Evolutionary conservation across 1,140 invertebrate genomes (phyloP), one percentile per base, ranked within the genome.

Genomic region (Apis dorsata): DNA sequence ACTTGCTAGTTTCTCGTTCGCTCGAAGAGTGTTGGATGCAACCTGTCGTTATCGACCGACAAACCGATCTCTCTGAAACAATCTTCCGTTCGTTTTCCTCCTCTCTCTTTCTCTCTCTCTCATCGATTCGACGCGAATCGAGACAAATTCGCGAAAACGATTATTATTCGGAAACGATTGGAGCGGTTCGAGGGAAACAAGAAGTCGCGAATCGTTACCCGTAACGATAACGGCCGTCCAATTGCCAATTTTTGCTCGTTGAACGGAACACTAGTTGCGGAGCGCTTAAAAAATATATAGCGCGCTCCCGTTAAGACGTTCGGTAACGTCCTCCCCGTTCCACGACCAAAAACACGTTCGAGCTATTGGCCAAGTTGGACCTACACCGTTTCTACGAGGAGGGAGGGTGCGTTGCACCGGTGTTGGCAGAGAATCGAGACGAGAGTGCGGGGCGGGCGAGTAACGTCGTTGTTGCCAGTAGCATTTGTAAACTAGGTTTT

Each of bases 401-500:
- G 1, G 17, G 12, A 19, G 34, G 34, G 34, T 2, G 28, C 5
- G 44, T 12, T 60, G 8, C 66, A 19, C 19, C 49, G 3, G 17
- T 5, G 65, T 34, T 72, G 75, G n/a, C 66, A 66, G 70, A 71
- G 72, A 68, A 59, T 82, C 74, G 79, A 74, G 65, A 59, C 71
- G 80, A 75, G 72, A 76, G 73, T 53, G 53, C 12, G 62, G 5
- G 4, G 24, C 12, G 5, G 4, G 24, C 12, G 2, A 0, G 63
- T 74, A 83, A 85, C 83, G 86, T 34, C 76, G 79, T 88, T 83
- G 86, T 83, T 83, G 84, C 78, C 63, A 71, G 79, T 90, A 90
- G 81, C 86, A 88, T 91, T 91, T 92, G 90, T 90, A 90, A 91
- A 91, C 88, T 90, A 91, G 88, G 87, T 91, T 91, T 92, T 91